Evolutionary conservation across 2,888 invertebrate genomes (phyloP).

Genomic region (Diarsia dahlii): DNA sequence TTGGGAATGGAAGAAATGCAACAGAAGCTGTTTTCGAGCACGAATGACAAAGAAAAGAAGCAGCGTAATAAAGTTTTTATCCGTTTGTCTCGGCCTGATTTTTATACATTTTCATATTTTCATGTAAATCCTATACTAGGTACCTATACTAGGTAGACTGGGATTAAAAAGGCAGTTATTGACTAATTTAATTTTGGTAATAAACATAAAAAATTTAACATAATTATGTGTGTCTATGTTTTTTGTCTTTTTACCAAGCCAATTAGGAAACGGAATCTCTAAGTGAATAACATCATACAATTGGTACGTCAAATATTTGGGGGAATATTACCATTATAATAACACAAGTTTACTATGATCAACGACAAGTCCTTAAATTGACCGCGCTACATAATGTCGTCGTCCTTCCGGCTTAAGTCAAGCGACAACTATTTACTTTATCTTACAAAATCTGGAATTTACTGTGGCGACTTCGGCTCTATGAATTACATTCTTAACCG

Average conservation of each 20-base stretch:
- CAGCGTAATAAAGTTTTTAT: background rate
- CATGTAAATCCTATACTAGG: background rate
- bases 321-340: constrained; percentile 25
- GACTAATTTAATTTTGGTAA: background rate
- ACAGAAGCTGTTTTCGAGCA: constrained; percentile 19
- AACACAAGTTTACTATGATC: constrained; percentile 56
- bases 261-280: too few species aligned
- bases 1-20: constrained; percentile 30
- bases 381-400: constrained; percentile 18
- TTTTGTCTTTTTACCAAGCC: too few species aligned
- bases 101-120: background rate
- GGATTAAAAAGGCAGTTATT: background rate
- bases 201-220: too few species aligned
- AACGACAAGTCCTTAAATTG: constrained; percentile 32
- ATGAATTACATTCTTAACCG: constrained; percentile 35
- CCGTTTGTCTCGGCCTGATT: background rate
- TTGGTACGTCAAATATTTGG: background rate
- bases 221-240: too few species aligned
- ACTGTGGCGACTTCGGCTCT: constrained; percentile 24
- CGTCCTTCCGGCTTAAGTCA: constrained; percentile 39
- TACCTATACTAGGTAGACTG: background rate
- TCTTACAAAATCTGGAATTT: constrained; percentile 48
- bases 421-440: constrained; percentile 44
- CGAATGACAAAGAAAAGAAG: constrained; percentile 17
- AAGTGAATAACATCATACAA: background rate